Evolutionary conservation across 2,113 vertebrate genomes (phyloP).

Genomic region (Rallus limicola): DNA sequence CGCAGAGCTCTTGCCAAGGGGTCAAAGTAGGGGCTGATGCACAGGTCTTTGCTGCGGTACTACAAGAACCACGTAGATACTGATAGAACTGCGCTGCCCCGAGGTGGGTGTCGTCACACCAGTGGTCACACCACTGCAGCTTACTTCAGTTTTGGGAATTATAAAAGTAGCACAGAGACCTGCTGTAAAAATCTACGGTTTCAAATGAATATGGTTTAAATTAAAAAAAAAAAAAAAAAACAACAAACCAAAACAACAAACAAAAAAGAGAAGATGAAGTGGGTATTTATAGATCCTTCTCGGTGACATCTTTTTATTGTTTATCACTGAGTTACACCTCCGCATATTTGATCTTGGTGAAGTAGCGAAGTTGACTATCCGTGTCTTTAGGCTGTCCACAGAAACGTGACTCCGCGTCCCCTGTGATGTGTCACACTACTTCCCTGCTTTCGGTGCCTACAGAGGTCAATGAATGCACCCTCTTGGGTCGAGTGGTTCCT

Average conservation of each 20-base stretch:
- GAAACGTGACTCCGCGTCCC: fast-evolving
- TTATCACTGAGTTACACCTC: neutral
- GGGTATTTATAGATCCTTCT: neutral
- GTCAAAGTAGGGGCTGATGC: neutral
- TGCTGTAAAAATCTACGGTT: neutral
- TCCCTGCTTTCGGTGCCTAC: neutral
- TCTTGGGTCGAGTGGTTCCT: conserved; percentile 32
- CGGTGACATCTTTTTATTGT: neutral
- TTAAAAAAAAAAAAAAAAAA: neutral
- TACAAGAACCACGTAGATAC: fast-evolving
- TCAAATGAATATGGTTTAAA: neutral
- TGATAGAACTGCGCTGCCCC: neutral
- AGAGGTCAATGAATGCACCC: conserved; percentile 16
- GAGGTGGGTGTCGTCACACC: neutral
- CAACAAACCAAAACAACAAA: too few species aligned
- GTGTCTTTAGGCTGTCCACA: neutral
- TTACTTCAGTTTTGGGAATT: neutral
- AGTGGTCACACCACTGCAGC: neutral
- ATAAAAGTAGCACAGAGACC: neutral
- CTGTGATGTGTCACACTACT: neutral
- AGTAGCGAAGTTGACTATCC: neutral
- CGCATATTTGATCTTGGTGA: neutral
- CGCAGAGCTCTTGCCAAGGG: neutral
- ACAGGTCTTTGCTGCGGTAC: fast-evolving
- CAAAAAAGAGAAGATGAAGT: neutral